Evolutionary conservation across 2,113 vertebrate species (phyloP).

Genomic region (Perca flavescens): DNA sequence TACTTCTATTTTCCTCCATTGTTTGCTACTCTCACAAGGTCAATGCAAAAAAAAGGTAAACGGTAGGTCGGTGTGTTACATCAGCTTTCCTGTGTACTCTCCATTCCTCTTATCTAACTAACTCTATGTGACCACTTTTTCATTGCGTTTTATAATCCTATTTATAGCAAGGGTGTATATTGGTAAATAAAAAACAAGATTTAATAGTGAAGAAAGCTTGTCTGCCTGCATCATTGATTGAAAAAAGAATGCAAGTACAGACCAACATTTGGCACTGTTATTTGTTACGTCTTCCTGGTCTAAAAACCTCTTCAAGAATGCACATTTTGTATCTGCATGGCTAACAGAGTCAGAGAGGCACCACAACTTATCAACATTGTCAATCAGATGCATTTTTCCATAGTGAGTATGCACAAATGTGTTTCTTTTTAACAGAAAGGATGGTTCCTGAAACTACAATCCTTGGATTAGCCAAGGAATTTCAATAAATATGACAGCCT

Average conservation of each 20-base stretch:
- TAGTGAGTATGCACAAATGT: not conserved
- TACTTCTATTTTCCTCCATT: not conserved
- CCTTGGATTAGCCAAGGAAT: not conserved
- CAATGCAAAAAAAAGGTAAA: constrained; percentile 41
- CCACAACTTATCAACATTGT: not conserved
- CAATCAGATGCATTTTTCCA: not conserved
- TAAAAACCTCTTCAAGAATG: not conserved
- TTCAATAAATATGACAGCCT: not conserved
- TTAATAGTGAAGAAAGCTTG: not conserved
- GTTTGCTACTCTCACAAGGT: constrained; percentile 52
- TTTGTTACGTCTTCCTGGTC: not conserved
- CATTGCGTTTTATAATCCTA: not conserved
- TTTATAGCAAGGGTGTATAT: not conserved
- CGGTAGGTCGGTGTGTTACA: constrained; percentile 40
- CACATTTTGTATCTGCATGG: not conserved
- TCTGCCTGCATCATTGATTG: not conserved
- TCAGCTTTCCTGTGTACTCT: constrained; percentile 7
- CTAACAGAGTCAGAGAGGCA: not conserved
- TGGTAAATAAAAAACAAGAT: not conserved
- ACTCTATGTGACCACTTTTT: not conserved
- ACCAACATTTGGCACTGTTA: not conserved
- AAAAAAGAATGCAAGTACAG: not conserved
- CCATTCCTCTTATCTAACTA: constrained; percentile 9
- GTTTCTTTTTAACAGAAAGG: not conserved
- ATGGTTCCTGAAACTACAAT: not conserved